phyloP scores from a whole-genome alignment of 2,888 invertebrate genomes.

The Liodrosophila aerea region DNA sequence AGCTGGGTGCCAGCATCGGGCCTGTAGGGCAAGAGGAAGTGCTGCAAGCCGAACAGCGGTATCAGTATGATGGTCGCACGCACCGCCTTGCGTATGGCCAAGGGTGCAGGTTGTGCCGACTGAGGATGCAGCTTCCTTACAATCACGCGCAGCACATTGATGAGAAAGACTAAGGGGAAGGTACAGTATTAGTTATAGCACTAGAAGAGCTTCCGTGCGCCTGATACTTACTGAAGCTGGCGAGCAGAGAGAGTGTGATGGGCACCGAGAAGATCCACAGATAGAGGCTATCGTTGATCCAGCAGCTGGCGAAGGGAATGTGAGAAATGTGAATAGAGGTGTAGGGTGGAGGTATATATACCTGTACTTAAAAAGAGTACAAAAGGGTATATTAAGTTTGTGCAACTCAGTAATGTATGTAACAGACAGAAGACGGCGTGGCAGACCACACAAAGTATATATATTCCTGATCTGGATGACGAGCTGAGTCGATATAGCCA shows the following conservation, averaged over 20 bases:
- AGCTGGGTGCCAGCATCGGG: conserved; percentile 85
- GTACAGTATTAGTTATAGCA: not conserved
- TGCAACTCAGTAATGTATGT: too few relatives aligned
- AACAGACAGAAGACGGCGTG: too few relatives aligned
- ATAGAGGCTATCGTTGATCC: conserved; percentile 86
- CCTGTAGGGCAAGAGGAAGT: conserved; percentile 87
- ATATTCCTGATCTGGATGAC: too few relatives aligned
- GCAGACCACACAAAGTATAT: too few relatives aligned
- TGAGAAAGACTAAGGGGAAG: conserved; percentile 84
- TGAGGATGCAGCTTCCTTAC: conserved; percentile 86
- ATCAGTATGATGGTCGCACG: conserved; percentile 89
- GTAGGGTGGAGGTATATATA: too few relatives aligned
- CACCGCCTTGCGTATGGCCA: conserved; percentile 86
- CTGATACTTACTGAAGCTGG: conserved; percentile 85
- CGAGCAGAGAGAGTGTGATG: conserved; percentile 85
- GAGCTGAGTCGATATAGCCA: too few relatives aligned
- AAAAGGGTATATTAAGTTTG: too few relatives aligned
- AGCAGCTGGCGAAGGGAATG: conserved; percentile 85
- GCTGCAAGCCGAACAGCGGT: conserved; percentile 90
- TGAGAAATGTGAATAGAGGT: not conserved
- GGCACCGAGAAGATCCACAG: conserved; percentile 87
- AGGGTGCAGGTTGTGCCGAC: conserved; percentile 85
- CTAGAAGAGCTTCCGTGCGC: too few relatives aligned
- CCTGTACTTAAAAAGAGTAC: too few relatives aligned
- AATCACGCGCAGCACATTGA: conserved; percentile 87